Conservation (phyloP, 2,888 invertebrate species). For the Cephus nigrinus region DNA sequence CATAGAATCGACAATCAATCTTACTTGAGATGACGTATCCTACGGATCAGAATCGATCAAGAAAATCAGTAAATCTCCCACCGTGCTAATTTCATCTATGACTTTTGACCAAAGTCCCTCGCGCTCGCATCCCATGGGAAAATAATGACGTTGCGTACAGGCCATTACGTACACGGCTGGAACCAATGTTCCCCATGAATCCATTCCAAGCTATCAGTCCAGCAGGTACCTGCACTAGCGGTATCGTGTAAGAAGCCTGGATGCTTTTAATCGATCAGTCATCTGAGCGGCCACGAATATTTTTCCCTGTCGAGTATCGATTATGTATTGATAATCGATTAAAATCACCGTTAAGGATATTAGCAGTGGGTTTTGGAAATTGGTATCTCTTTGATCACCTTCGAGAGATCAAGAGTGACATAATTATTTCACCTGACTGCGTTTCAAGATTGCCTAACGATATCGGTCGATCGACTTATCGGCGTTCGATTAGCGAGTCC, state of each 20-base stretch:
- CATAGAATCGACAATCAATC: not conserved
- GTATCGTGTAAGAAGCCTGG: not conserved
- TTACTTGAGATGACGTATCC: no score
- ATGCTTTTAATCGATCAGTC: not conserved
- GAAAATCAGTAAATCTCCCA: no score
- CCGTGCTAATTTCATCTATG: no score
- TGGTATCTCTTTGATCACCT: not conserved
- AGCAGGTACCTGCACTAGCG: not conserved
- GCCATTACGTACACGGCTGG: no score
- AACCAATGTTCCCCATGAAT: not conserved
- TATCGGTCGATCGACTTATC: conserved; percentile 17
- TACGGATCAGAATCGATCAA: no score
- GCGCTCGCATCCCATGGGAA: no score
- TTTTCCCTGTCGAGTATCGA: not conserved
- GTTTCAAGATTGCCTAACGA: not conserved
- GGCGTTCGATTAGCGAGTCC: conserved; percentile 31
- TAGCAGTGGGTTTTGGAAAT: not conserved
- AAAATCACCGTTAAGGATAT: not conserved
- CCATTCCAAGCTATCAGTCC: not conserved
- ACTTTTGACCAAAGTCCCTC: no score
- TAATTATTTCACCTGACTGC: not conserved
- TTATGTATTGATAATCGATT: not conserved
- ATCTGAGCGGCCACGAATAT: not conserved
- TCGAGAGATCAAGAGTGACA: not conserved
- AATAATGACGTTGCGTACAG: no score